Percentiles rank a stretch among this genome's conserved stretches.
Conservation (phyloP, 2,113 vertebrate genomes). For the Parus major region DNA sequence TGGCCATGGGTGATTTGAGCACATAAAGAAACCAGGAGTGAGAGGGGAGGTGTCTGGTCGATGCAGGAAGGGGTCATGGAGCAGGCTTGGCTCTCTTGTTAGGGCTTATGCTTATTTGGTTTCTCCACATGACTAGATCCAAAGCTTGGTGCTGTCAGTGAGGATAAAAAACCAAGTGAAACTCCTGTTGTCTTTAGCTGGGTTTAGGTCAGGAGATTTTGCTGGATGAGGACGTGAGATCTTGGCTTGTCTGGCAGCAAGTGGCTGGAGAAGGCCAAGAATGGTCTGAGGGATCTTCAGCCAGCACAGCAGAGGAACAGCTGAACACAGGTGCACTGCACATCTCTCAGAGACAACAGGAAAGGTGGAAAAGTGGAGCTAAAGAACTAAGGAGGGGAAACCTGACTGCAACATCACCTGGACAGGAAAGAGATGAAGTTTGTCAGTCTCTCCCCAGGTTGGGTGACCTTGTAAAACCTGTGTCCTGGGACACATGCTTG, state of each 20-base stretch:
- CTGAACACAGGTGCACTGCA: accelerated
- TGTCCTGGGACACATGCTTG: neutral
- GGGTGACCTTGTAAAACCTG: neutral
- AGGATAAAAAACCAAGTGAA: neutral
- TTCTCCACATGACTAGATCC: neutral
- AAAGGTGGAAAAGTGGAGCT: neutral
- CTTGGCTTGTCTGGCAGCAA: neutral
- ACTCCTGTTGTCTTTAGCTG: neutral
- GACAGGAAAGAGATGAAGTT: neutral
- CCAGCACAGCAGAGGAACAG: neutral
- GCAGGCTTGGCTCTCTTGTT: neutral
- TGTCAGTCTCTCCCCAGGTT: neutral
- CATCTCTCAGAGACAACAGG: neutral
- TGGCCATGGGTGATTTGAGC: neutral
- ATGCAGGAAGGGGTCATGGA: neutral
- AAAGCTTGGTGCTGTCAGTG: neutral
- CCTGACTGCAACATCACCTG: neutral
- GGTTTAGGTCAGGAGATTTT: neutral
- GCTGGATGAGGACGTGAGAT: neutral
- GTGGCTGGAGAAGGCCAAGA: neutral
- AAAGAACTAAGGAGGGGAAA: neutral
- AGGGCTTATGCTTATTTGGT: neutral
- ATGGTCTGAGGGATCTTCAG: neutral
- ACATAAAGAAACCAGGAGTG: neutral
- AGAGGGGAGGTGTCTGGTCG: neutral